Evolutionary conservation across 1,140 invertebrate genomes (phyloP).

Genomic region (Diorhabda sublineata): DNA sequence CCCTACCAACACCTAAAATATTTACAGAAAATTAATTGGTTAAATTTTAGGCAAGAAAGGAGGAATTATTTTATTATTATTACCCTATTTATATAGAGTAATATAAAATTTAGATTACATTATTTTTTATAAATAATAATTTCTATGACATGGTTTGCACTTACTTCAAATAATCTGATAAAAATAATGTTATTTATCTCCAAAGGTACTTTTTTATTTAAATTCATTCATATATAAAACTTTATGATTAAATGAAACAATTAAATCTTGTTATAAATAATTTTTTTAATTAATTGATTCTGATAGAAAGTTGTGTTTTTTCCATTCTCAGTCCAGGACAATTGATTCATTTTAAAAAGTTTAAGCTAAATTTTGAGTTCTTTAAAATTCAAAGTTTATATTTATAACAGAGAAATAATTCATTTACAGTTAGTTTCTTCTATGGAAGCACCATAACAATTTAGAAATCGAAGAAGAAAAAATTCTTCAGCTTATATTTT

Average conservation of each 20-base stretch:
- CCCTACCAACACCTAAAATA: slow-evolving; percentile 5
- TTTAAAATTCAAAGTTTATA: not conserved
- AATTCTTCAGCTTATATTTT: too few relatives aligned
- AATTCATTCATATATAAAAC: not conserved
- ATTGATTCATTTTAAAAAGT: too few relatives aligned
- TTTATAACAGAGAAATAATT: not conserved
- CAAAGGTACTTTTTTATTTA: too few relatives aligned
- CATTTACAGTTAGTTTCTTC: too few relatives aligned
- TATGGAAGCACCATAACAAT: too few relatives aligned
- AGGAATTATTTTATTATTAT: slow-evolving; percentile 6
- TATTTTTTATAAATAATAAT: slow-evolving; percentile 2
- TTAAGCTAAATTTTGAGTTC: too few relatives aligned
- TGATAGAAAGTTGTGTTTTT: too few relatives aligned
- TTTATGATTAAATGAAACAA: not conserved
- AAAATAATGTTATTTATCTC: not conserved
- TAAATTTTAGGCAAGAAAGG: slow-evolving; percentile 2
- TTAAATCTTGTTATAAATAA: not conserved
- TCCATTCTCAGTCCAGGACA: too few relatives aligned
- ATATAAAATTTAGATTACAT: not conserved
- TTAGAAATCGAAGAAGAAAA: too few relatives aligned
- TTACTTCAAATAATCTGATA: slow-evolving; percentile 1
- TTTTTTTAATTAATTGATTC: too few relatives aligned
- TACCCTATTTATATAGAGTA: not conserved
- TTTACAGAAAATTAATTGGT: not conserved
- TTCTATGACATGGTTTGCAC: slow-evolving; percentile 5